phyloP scores from a whole-genome alignment of 2,113 vertebrate genomes.

The Ranitomeya variabilis region DNA sequence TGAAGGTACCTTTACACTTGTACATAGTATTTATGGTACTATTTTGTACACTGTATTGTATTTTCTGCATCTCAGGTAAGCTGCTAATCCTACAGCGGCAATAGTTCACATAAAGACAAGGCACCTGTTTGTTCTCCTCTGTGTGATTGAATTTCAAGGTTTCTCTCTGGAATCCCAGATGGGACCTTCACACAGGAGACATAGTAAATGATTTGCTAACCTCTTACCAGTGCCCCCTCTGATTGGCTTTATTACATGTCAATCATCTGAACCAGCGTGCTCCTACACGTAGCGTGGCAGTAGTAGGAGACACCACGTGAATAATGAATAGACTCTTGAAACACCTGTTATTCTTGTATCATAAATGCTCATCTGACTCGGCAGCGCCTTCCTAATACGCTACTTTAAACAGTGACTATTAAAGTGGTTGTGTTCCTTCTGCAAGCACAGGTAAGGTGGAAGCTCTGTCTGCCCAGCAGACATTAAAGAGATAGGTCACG shows the following conservation, averaged over 20 bases:
- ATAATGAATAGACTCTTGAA: not conserved
- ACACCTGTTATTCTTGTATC: slow-evolving; percentile 42
- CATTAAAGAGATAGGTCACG: not conserved
- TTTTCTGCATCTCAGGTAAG: not conserved
- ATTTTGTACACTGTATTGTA: not conserved
- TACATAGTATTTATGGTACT: not conserved
- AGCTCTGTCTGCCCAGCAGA: not conserved
- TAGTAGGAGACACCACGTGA: slow-evolving; percentile 49
- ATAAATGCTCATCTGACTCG: slow-evolving; percentile 25
- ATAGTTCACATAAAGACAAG: not conserved
- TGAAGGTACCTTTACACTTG: too few relatives aligned
- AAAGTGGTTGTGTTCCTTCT: not conserved
- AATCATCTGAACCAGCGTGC: slow-evolving; percentile 16
- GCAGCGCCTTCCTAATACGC: not conserved
- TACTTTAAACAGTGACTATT: not conserved
- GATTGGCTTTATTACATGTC: not conserved
- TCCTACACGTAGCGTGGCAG: slow-evolving; percentile 6
- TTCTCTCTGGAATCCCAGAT: not conserved
- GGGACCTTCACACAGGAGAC: slow-evolving; percentile 4
- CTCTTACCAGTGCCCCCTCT: not conserved
- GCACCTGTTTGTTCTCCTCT: slow-evolving; percentile 28
- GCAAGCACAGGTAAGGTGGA: slow-evolving; percentile 18
- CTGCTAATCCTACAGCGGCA: not conserved
- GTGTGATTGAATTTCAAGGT: slow-evolving; percentile 39
- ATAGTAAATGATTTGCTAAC: slow-evolving; percentile 2